These are phyloP conservation scores for Masnerella sp. DNA, from an alignment of 2,888 invertebrate genomes.

Conservation along the genomic window DNA sequence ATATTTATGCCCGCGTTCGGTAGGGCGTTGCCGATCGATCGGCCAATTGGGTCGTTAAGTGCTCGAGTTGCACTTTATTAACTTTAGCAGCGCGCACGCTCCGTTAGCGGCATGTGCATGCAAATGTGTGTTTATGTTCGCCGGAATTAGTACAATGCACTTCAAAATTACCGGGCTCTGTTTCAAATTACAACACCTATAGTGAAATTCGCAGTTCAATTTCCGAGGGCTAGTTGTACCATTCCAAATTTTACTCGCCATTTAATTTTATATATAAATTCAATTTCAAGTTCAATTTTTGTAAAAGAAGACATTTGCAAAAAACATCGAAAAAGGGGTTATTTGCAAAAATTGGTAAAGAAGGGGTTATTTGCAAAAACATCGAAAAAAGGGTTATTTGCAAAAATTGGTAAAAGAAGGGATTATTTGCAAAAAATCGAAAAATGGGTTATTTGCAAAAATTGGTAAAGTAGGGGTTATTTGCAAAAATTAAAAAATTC, in stretches of 20 bases:
- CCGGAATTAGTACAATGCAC: slow-evolving; percentile 36
- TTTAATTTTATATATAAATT: too few species aligned
- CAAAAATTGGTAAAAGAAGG: too few species aligned
- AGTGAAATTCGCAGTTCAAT: slow-evolving; percentile 14
- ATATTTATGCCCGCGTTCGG: slow-evolving; percentile 34
- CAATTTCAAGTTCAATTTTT: too few species aligned
- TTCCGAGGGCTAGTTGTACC: slow-evolving; percentile 3
- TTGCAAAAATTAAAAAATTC: too few species aligned
- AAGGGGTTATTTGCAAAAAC: too few species aligned
- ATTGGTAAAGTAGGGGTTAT: too few species aligned
- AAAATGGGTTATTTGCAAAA: too few species aligned
- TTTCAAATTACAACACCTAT: slow-evolving; percentile 24
- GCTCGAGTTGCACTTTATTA: slow-evolving; percentile 51
- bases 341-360: too few species aligned
- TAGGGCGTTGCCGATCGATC: slow-evolving; percentile 51
- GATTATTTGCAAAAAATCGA: too few species aligned
- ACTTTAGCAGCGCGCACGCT: slow-evolving; percentile 33
- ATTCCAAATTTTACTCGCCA: slow-evolving; percentile 16
- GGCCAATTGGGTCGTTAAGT: slow-evolving; percentile 41
- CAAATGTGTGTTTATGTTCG: slow-evolving; percentile 40
- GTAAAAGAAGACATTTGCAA: too few species aligned
- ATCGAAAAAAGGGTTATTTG: too few species aligned
- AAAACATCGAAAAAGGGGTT: too few species aligned
- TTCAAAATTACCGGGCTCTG: slow-evolving; percentile 35
- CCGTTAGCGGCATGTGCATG: slow-evolving; percentile 42